phyloP scores from a whole-genome alignment of 2,113 vertebrate genomes.

The Rana temporaria region DNA sequence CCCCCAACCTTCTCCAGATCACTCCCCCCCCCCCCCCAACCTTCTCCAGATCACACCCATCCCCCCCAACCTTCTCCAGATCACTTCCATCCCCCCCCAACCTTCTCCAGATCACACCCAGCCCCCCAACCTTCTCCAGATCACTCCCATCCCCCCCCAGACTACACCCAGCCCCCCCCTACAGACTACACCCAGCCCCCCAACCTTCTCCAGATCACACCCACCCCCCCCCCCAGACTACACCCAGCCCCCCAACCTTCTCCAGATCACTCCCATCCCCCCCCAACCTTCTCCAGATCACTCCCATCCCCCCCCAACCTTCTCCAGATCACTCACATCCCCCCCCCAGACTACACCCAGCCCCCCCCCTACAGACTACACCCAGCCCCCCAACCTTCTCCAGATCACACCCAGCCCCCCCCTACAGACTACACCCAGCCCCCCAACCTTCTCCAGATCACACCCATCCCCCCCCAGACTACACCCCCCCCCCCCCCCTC shows the following conservation, averaged over 20 bases:
- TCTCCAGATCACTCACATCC: no score
- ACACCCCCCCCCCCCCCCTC: no score
- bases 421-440: no score
- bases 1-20: no score
- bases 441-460: constrained; percentile 65
- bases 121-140: not conserved
- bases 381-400: constrained; percentile 41
- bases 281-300: constrained; percentile 63
- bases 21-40: no score
- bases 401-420: constrained; percentile 65
- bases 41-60: no score
- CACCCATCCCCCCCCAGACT: not conserved
- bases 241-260: no score
- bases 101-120: not conserved
- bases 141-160: not conserved
- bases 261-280: constrained; percentile 71
- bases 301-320: not conserved
- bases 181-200: no score
- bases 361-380: no score
- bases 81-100: no score
- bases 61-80: not conserved
- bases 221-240: constrained; percentile 68
- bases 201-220: no score
- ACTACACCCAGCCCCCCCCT: not conserved
- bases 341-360: no score